Percentiles rank a stretch among this genome's conserved stretches.
Conservation (phyloP, 1,140 invertebrate species). For the Drosophila albomicans region DNA sequence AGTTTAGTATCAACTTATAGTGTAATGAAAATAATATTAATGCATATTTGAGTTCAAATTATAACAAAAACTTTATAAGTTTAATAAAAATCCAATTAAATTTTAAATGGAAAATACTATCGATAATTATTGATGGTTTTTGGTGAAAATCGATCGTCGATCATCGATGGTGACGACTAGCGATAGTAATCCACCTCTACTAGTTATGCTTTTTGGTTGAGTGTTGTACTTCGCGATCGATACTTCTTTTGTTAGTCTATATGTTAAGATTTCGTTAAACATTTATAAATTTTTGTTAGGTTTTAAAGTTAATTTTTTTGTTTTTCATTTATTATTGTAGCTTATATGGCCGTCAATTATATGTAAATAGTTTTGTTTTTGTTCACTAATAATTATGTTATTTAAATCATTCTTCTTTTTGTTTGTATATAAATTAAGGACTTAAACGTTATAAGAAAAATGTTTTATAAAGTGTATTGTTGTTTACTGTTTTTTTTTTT, state of each 20-base stretch:
- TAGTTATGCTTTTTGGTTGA: constrained; percentile 12
- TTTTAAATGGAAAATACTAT: too few species aligned
- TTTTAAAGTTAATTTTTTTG: constrained; percentile 70
- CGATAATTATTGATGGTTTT: too few species aligned
- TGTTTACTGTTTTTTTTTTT: constrained; percentile 66
- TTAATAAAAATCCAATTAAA: too few species aligned
- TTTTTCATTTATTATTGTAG: constrained; percentile 79
- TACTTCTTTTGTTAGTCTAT: constrained; percentile 72
- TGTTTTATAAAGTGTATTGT: constrained; percentile 75
- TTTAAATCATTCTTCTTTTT: constrained; percentile 81
- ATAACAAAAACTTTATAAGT: too few species aligned
- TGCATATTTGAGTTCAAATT: too few species aligned
- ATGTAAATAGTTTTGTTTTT: constrained; percentile 74
- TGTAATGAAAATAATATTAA: too few species aligned
- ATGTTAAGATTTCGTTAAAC: constrained; percentile 81
- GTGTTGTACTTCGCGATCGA: constrained; percentile 67
- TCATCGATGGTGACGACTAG: too few species aligned
- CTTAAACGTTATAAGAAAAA: constrained; percentile 80
- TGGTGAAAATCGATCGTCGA: too few species aligned
- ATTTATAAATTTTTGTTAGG: constrained; percentile 75
- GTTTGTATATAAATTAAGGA: constrained; percentile 80
- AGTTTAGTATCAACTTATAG: too few species aligned
- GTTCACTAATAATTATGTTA: constrained; percentile 77
- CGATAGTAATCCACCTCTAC: too few species aligned
- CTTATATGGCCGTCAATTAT: constrained; percentile 80